Conservation (phyloP, 2,113 vertebrate species). For the Phalacrocorax pelagicus region DNA sequence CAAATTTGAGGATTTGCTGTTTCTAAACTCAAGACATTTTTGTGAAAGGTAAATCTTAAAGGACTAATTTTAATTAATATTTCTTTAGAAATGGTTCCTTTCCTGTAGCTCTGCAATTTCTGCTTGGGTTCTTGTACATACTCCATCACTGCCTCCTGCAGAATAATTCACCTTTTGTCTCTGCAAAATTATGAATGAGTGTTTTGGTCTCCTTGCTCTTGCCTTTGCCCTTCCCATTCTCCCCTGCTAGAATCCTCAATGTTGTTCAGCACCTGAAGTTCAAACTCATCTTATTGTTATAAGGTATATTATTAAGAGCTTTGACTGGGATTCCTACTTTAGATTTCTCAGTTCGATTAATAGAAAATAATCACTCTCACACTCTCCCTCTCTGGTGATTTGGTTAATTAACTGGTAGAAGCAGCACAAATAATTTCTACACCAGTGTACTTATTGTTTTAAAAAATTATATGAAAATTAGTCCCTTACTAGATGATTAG, state of each 20-base stretch:
- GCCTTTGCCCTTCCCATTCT: background rate
- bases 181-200: constrained; percentile 2
- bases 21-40: background rate
- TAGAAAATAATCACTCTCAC: constrained; percentile 73
- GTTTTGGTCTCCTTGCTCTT: background rate
- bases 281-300: constrained; percentile 21
- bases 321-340: constrained; percentile 54
- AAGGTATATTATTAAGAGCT: constrained; percentile 53
- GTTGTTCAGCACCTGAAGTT: constrained; percentile 16
- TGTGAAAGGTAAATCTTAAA: background rate
- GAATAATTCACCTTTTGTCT: background rate
- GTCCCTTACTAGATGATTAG: constrained; percentile 80
- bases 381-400: constrained; percentile 68
- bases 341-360: constrained; percentile 76
- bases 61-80: background rate
- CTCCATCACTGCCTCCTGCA: background rate
- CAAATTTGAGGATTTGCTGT: background rate
- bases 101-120: background rate
- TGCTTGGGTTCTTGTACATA: background rate
- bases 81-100: background rate
- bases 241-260: background rate
- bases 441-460: constrained; percentile 79
- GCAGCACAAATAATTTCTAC: constrained; percentile 78
- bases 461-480: constrained; percentile 84
- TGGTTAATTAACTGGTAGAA: constrained; percentile 79